A percentile compares a stretch with the other conserved stretches of the same genome.
Evolutionary conservation across 2,113 vertebrate species (phyloP).

Genomic region (Brachionichthys hirsutus): DNA sequence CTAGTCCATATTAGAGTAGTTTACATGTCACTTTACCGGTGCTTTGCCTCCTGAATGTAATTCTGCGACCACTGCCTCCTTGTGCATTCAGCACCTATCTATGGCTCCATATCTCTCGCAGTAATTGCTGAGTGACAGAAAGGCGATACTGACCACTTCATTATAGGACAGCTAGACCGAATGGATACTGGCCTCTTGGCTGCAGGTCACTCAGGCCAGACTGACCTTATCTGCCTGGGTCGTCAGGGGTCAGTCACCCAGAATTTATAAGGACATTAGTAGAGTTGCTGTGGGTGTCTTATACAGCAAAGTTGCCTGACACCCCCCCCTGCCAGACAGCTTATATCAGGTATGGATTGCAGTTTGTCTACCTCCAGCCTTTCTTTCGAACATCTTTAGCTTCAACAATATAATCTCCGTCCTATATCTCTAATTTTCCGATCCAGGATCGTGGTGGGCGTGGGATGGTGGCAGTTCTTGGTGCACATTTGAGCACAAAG

Average conservation of each 20-base stretch:
- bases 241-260: slow-evolving; percentile 84
- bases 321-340: slow-evolving; percentile 49
- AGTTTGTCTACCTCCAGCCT: slow-evolving; percentile 65
- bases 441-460: too few relatives aligned
- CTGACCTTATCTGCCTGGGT: slow-evolving; percentile 82
- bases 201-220: slow-evolving; percentile 79
- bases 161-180: slow-evolving; percentile 84
- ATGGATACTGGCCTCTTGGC: slow-evolving; percentile 75
- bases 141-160: slow-evolving; percentile 95
- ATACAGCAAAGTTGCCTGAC: slow-evolving; percentile 62
- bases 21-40: slow-evolving; percentile 75
- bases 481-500: too few relatives aligned
- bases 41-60: slow-evolving; percentile 71
- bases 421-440: too few relatives aligned
- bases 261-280: slow-evolving; percentile 75
- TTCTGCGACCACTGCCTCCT: slow-evolving; percentile 77
- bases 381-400: too few relatives aligned
- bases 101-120: slow-evolving; percentile 72
- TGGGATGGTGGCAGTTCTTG: too few relatives aligned
- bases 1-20: slow-evolving; percentile 73
- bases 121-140: slow-evolving; percentile 92
- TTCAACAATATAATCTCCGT: too few relatives aligned
- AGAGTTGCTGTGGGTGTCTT: slow-evolving; percentile 51
- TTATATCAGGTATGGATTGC: slow-evolving; percentile 74
- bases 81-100: slow-evolving; percentile 82